Percentiles rank a stretch among this genome's conserved stretches.
phyloP scores from a whole-genome alignment of 2,888 invertebrate genomes.

The Tinea trinotella region DNA sequence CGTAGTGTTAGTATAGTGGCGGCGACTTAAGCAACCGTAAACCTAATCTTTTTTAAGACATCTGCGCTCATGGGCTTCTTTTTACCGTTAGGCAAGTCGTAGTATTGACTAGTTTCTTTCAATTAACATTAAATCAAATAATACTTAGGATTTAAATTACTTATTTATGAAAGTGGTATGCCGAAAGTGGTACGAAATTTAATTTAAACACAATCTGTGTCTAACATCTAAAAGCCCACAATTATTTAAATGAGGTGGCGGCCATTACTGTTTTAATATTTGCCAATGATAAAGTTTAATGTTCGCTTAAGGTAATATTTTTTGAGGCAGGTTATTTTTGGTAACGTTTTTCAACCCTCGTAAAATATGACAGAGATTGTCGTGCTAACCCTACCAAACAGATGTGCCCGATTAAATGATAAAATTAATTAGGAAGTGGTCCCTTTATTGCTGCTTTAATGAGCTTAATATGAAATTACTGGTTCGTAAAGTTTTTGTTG shows the following conservation, averaged over 20 bases:
- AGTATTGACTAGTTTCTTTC: too few species aligned
- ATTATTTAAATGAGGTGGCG: slow-evolving; percentile 7
- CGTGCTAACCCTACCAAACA: slow-evolving; percentile 14
- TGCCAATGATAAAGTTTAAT: not conserved
- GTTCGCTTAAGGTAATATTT: not conserved
- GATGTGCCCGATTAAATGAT: slow-evolving; percentile 4
- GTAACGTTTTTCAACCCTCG: slow-evolving; percentile 7
- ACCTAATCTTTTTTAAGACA: too few species aligned
- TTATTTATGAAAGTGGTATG: too few species aligned
- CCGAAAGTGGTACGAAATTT: too few species aligned
- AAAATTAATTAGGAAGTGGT: not conserved
- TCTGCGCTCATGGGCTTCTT: too few species aligned
- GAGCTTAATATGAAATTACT: not conserved
- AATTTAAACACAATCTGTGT: too few species aligned
- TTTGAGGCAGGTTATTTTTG: not conserved
- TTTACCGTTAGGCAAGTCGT: too few species aligned
- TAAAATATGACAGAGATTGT: slow-evolving; percentile 9
- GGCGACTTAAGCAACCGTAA: too few species aligned
- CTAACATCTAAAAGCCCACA: not conserved
- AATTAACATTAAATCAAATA: too few species aligned
- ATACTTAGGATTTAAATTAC: too few species aligned
- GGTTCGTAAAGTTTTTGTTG: too few species aligned
- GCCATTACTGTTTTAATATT: slow-evolving; percentile 5
- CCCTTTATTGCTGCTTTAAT: not conserved
- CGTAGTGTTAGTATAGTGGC: too few species aligned